Conservation (phyloP, 2,797 vertebrate genomes). For the Trachops cirrhosus region DNA sequence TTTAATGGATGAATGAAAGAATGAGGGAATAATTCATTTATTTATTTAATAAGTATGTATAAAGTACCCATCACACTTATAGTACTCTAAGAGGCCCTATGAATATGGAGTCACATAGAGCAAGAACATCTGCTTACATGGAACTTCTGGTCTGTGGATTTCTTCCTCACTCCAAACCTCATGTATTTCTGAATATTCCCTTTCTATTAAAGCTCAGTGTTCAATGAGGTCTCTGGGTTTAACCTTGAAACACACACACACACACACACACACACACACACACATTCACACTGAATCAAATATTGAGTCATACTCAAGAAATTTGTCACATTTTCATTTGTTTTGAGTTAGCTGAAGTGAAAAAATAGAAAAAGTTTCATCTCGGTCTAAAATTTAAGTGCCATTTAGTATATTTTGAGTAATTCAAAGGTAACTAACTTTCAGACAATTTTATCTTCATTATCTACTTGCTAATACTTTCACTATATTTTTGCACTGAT, state of each 20-base stretch:
- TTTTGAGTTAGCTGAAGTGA: not conserved
- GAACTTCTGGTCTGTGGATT: not conserved
- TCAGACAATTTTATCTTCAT: constrained; percentile 46
- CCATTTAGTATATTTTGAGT: not conserved
- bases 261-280: not conserved
- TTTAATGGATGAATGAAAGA: not conserved
- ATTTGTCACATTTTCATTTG: not conserved
- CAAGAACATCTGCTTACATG: not conserved
- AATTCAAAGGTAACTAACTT: not conserved
- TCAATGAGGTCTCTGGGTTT: not conserved
- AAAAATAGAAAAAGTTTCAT: not conserved
- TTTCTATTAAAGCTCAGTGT: not conserved
- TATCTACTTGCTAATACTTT: not conserved
- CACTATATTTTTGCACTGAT: not conserved
- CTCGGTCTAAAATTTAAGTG: not conserved
- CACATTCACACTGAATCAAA: not conserved
- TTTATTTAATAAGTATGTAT: not conserved
- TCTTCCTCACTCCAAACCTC: not conserved
- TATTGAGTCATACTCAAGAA: not conserved
- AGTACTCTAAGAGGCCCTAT: not conserved
- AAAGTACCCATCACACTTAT: not conserved
- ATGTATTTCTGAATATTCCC: not conserved
- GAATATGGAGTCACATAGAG: not conserved
- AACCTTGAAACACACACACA: not conserved
- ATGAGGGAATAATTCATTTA: not conserved